These are phyloP conservation scores for Aspidoscelis tigris DNA, from an alignment of 2,113 vertebrate genomes.

Conservation along the genomic window DNA sequence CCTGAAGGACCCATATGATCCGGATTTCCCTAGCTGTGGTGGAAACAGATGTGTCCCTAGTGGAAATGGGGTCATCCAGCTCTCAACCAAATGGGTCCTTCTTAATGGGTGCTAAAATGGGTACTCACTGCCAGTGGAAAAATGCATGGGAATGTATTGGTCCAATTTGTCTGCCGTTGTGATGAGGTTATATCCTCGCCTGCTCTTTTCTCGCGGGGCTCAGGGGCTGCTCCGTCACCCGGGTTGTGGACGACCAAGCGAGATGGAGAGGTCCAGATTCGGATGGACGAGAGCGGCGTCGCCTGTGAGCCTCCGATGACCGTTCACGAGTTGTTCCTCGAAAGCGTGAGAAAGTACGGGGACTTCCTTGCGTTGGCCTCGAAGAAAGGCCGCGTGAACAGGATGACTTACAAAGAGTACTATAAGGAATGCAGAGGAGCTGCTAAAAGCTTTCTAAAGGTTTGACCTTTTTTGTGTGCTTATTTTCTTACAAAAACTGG, in stretches of 20 bases:
- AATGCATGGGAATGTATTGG: too few relatives aligned
- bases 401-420: constrained; percentile 83
- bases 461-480: constrained; percentile 43
- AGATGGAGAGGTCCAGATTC: constrained; percentile 82
- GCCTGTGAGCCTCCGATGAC: constrained; percentile 82
- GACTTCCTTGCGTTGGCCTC: constrained; percentile 77
- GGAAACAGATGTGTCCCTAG: too few relatives aligned
- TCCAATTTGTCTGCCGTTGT: too few relatives aligned
- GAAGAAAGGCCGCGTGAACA: constrained; percentile 77
- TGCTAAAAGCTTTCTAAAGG: constrained; percentile 91
- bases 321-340: constrained; percentile 78
- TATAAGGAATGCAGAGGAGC: constrained; percentile 83
- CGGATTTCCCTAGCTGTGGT: too few relatives aligned
- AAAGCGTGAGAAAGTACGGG: constrained; percentile 73
- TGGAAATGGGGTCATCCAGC: too few relatives aligned
- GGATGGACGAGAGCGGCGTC: constrained; percentile 76
- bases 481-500: too few relatives aligned
- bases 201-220: background rate
- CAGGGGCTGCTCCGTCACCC: background rate
- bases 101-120: too few relatives aligned
- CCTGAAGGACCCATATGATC: too few relatives aligned
- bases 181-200: too few relatives aligned
- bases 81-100: too few relatives aligned
- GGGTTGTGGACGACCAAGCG: constrained; percentile 78
- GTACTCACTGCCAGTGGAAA: too few relatives aligned